Evolutionary conservation across 2,888 invertebrate genomes (phyloP).

Genomic region (Spodoptera exigua): DNA sequence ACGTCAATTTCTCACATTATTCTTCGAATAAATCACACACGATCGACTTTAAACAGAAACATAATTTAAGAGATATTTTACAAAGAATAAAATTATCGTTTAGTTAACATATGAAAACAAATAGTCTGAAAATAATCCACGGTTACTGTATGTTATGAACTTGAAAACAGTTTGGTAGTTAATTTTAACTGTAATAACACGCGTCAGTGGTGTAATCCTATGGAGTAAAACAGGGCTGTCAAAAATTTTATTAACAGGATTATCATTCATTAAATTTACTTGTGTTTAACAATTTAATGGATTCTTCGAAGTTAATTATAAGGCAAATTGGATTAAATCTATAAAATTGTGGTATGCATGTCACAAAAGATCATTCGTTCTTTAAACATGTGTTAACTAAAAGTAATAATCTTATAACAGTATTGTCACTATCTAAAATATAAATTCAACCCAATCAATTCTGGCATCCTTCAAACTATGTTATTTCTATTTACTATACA

Average conservation of each 20-base stretch:
- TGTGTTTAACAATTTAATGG: no score
- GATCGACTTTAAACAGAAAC: conserved; percentile 10
- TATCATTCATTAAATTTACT: no score
- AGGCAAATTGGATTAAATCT: no score
- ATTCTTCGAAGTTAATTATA: no score
- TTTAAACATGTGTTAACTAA: no score
- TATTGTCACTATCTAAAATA: no score
- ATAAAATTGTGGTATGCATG: no score
- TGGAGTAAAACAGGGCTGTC: conserved; percentile 43
- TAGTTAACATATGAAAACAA: conserved; percentile 66
- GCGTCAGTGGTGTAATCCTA: conserved; percentile 61
- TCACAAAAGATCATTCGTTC: no score
- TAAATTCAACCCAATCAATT: conserved; percentile 10
- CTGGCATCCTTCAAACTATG: conserved; percentile 3
- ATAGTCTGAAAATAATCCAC: conserved; percentile 65
- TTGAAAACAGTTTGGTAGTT: conserved; percentile 71
- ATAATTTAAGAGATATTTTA: conserved; percentile 48
- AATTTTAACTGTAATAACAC: conserved; percentile 71
- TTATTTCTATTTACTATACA: conserved; percentile 7
- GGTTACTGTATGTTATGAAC: conserved; percentile 68
- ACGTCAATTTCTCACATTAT: neutral
- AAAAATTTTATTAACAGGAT: neutral
- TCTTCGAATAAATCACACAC: conserved; percentile 10
- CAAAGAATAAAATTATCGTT: conserved; percentile 53
- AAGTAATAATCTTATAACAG: no score